Evolutionary conservation across 2,888 invertebrate genomes (phyloP).

Genomic region (Nemapogon koenigi): DNA sequence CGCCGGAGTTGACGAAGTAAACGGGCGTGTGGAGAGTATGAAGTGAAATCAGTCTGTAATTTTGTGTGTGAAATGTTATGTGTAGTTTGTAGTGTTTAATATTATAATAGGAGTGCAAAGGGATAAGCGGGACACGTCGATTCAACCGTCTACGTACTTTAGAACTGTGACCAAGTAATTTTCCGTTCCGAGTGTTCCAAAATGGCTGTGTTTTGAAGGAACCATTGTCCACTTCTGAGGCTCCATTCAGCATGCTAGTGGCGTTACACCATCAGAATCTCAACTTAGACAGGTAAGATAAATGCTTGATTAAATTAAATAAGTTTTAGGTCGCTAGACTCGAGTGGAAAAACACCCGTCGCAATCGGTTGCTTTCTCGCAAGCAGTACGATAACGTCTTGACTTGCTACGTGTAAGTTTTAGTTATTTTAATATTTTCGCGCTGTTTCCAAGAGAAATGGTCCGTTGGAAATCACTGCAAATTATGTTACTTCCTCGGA

Average conservation of each 20-base stretch:
- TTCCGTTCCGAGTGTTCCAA: slow-evolving; percentile 64
- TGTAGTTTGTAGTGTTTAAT: slow-evolving; percentile 54
- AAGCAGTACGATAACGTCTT: slow-evolving; percentile 46
- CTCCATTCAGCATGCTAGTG: slow-evolving; percentile 74
- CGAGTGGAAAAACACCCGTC: slow-evolving; percentile 51
- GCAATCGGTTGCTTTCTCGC: slow-evolving; percentile 53
- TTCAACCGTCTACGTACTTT: slow-evolving; percentile 33
- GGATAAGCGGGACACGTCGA: slow-evolving; percentile 38
- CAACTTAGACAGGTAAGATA: slow-evolving; percentile 69
- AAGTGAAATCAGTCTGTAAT: slow-evolving; percentile 56
- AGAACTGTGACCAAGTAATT: slow-evolving; percentile 49
- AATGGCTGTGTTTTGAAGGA: slow-evolving; percentile 77
- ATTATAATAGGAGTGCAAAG: slow-evolving; percentile 59
- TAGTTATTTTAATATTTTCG: slow-evolving; percentile 42
- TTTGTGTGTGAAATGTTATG: slow-evolving; percentile 61
- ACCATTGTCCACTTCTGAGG: slow-evolving; percentile 68
- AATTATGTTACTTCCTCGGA: too few relatives aligned
- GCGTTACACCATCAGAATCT: slow-evolving; percentile 67
- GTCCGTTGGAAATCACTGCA: too few relatives aligned
- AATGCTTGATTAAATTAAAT: slow-evolving; percentile 28
- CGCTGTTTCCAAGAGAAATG: too few relatives aligned
- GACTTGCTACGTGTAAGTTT: slow-evolving; percentile 56
- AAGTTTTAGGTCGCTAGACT: slow-evolving; percentile 25
- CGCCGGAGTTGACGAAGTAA: slow-evolving; percentile 52
- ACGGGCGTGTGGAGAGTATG: slow-evolving; percentile 64